A percentile compares a stretch with the other conserved stretches of the same genome.
Evolutionary conservation across 1,140 invertebrate species (phyloP).

Genomic region (Aphis craccivora): DNA sequence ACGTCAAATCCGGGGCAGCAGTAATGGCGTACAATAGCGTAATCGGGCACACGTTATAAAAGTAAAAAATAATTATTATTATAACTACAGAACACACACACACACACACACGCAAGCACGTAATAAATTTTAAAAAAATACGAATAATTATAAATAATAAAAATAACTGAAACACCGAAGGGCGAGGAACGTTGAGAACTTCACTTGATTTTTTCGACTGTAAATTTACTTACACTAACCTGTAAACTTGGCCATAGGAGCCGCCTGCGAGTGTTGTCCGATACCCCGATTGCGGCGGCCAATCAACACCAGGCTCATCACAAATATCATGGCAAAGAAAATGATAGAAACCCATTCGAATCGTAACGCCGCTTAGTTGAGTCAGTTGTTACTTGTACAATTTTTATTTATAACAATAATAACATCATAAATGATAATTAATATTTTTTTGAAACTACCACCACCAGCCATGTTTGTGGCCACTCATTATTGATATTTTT

Average conservation of each 20-base stretch:
- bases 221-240: conserved; percentile 26
- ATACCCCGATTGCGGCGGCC: conserved; percentile 23
- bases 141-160: neutral
- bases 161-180: neutral
- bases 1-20: conserved; percentile 6
- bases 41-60: neutral
- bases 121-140: too few species aligned
- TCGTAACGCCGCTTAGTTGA: neutral
- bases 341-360: neutral
- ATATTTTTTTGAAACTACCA: neutral
- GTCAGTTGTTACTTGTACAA: neutral
- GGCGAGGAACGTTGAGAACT: neutral
- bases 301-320: conserved; percentile 34
- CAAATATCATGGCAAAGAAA: conserved; percentile 29
- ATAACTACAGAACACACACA: neutral
- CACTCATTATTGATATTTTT: neutral
- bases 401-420: neutral
- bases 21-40: neutral
- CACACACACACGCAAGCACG: neutral
- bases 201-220: neutral
- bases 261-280: conserved; percentile 24
- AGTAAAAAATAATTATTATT: neutral
- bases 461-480: neutral
- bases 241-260: conserved; percentile 54
- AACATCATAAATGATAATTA: neutral